Evolutionary conservation across 2,888 invertebrate species (phyloP).

Genomic region (Maniola hyperantus): DNA sequence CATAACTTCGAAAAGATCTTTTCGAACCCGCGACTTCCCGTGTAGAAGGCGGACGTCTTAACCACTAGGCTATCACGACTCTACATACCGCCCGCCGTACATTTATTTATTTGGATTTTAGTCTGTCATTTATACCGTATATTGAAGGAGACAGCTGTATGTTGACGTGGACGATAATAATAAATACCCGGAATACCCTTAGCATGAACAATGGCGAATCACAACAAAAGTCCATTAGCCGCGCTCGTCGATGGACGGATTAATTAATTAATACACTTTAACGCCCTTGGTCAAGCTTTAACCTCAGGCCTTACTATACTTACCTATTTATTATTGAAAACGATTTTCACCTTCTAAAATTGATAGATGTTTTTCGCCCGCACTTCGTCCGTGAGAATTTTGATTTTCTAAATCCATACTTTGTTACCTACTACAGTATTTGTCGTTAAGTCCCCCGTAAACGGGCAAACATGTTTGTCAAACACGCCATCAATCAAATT

Average conservation of each 20-base stretch:
- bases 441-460: too few species aligned
- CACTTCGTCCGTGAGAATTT: too few species aligned
- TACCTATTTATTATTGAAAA: not conserved
- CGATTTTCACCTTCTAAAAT: conserved; percentile 6
- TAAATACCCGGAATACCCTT: conserved; percentile 12
- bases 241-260: conserved; percentile 26
- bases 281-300: conserved; percentile 22
- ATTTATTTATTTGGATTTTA: not conserved
- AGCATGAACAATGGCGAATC: conserved; percentile 15
- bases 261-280: conserved; percentile 35
- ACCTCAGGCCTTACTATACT: not conserved
- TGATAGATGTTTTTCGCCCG: too few species aligned
- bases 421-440: too few species aligned
- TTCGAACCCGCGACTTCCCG: too few species aligned
- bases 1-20: too few species aligned
- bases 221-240: conserved; percentile 38
- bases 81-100: too few species aligned
- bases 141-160: not conserved
- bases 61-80: too few species aligned
- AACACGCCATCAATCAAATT: too few species aligned
- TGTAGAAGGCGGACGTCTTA: too few species aligned
- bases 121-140: not conserved
- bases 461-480: too few species aligned
- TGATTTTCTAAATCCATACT: too few species aligned
- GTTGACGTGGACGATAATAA: not conserved